Conservation (phyloP, 2,888 invertebrate species). For the Erebia aethiops region DNA sequence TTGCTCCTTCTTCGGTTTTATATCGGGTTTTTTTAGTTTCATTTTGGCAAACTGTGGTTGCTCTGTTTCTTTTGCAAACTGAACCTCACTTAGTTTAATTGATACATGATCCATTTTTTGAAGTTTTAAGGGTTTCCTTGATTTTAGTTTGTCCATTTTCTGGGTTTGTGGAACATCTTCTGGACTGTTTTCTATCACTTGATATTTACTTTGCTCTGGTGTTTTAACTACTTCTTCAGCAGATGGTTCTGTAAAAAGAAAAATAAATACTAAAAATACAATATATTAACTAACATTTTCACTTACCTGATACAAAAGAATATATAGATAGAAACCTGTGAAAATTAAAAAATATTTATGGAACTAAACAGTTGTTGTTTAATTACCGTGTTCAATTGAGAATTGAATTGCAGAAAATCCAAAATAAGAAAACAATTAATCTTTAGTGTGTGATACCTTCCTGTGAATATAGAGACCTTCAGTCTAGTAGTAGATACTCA, state of each 20-base stretch:
- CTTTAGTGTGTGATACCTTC: conserved; percentile 21
- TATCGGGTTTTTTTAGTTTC: conserved; percentile 85
- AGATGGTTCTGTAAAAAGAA: conserved; percentile 9
- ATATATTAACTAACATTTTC: not conserved
- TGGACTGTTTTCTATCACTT: conserved; percentile 46
- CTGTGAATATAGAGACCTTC: conserved; percentile 38
- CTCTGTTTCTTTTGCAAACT: conserved; percentile 82
- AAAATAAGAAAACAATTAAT: not conserved
- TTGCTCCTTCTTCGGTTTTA: conserved; percentile 72
- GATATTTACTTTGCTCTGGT: conserved; percentile 33
- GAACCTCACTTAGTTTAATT: conserved; percentile 83
- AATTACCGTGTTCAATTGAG: not conserved
- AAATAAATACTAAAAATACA: not conserved
- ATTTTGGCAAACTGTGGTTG: conserved; percentile 85
- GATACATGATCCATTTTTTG: conserved; percentile 84
- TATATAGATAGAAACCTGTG: not conserved
- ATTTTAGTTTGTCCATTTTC: conserved; percentile 36
- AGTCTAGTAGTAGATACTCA: too few relatives aligned
- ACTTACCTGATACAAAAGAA: not conserved
- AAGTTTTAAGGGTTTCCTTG: conserved; percentile 60
- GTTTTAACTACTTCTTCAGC: conserved; percentile 36
- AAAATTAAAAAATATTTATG: not conserved
- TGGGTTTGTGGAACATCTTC: not conserved
- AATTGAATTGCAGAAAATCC: not conserved
- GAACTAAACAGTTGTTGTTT: not conserved